Conservation (phyloP, 2,113 vertebrate genomes). For the Chiloscyllium plagiosum region DNA sequence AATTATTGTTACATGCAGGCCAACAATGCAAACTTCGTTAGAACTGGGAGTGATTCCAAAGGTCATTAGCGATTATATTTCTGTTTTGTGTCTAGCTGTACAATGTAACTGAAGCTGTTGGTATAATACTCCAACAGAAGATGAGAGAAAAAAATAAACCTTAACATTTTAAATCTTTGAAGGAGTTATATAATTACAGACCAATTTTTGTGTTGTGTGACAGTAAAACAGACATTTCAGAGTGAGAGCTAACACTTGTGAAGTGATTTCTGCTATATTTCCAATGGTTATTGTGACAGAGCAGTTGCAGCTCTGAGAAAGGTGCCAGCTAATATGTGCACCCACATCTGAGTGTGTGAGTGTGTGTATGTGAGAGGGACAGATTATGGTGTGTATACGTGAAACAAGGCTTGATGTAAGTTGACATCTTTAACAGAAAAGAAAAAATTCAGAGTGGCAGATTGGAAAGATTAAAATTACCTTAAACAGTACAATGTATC, state of each 20-base stretch:
- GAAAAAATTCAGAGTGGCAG: not conserved
- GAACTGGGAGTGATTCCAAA: constrained; percentile 26
- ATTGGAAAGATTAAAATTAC: not conserved
- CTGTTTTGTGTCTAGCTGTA: not conserved
- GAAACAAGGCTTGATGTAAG: not conserved
- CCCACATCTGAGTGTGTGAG: no score
- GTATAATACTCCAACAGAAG: not conserved
- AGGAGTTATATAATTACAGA: not conserved
- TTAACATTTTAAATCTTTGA: not conserved
- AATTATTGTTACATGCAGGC: not conserved
- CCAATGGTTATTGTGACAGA: not conserved
- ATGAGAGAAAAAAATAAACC: constrained; percentile 14
- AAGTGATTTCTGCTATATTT: not conserved
- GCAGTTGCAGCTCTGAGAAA: not conserved
- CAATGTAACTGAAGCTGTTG: not conserved
- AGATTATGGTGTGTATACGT: not conserved
- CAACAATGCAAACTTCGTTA: not conserved
- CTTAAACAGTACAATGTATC: not conserved
- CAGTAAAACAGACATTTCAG: not conserved
- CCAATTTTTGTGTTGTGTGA: not conserved
- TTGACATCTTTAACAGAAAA: not conserved
- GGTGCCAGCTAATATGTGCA: not conserved
- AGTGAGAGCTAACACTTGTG: not conserved
- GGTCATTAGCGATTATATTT: not conserved
- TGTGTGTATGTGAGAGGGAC: not conserved